Percentiles rank a stretch among this genome's conserved stretches.
These are phyloP conservation scores for Hylaeus volcanicus DNA, from an alignment of 1,140 invertebrate species.

Conservation along the genomic window DNA sequence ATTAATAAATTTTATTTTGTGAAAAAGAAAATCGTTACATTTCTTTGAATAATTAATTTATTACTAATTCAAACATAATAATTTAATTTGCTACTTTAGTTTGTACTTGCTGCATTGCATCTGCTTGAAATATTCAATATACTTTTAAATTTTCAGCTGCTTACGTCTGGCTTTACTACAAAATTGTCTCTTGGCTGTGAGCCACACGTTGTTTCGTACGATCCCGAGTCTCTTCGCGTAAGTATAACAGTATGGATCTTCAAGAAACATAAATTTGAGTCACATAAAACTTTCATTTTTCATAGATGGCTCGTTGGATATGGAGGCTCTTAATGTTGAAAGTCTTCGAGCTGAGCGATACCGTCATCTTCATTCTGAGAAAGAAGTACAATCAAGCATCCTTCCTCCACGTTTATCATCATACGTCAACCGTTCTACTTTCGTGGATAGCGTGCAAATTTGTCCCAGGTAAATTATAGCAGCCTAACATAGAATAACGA, in stretches of 20 bases:
- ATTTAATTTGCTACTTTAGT: too few species aligned
- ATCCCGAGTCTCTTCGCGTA: conserved; percentile 73
- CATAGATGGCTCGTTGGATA: conserved; percentile 73
- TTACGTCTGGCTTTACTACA: conserved; percentile 74
- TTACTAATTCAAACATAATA: too few species aligned
- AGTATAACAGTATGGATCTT: conserved; percentile 42
- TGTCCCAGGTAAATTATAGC: conserved; percentile 80
- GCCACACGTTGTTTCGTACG: conserved; percentile 70
- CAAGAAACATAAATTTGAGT: not conserved
- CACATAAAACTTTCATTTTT: conserved; percentile 8
- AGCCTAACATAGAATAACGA: too few species aligned
- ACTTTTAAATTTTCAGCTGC: conserved; percentile 63
- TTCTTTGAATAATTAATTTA: too few species aligned
- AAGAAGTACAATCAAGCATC: conserved; percentile 88
- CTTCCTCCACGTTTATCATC: conserved; percentile 88
- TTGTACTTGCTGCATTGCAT: not conserved
- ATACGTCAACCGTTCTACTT: conserved; percentile 83
- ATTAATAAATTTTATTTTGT: too few species aligned
- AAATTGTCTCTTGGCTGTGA: conserved; percentile 75
- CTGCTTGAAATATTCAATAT: conserved; percentile 24
- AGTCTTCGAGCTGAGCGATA: conserved; percentile 78
- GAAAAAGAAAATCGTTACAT: too few species aligned
- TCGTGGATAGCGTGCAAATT: conserved; percentile 88
- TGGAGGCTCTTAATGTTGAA: conserved; percentile 81
- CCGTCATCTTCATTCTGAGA: conserved; percentile 86